Evolutionary conservation across 2,888 invertebrate species (phyloP), one percentile per base, ranked within the genome.

Genomic region (Lutraria lutraria): DNA sequence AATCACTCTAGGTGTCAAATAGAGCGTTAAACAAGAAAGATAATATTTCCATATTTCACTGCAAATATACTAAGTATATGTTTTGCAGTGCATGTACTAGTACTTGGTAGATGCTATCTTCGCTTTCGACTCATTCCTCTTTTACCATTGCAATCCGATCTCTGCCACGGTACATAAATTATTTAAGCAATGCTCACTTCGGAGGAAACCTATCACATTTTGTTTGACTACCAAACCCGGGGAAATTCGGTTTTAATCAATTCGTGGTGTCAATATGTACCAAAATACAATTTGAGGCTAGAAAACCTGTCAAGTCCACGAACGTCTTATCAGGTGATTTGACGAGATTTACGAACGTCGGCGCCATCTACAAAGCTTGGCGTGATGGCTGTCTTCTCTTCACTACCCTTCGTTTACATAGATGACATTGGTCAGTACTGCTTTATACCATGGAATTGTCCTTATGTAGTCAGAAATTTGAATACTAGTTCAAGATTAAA

Each of bases 181-280:
- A 76, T 76, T 76, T 34, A 76, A 34, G 31, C 25, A 25, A 10
- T 25, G 25, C 25, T 25, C 63, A 68, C 25, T n/a, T 68, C 63
- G 12, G 12, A 13, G 8, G 63, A 68, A 68, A 68, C 63, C 63
- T 68, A 68, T 68, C 63, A 68, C 63, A 25, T 68, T 68, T 25
- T 12, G 12, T 68, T 25, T 0, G 25, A 68, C 63, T 25, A 68
- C n/a, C n/a, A 68, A 25, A 25, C n/a, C 63, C 63, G 4, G 25
- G 12, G 63, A n/a, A n/a, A 25, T 21, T 13, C 25, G 63, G n/a
- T 68, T 68, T 8, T 25, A 25, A 13, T n/a, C 13, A 25, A 25
- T 68, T 68, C 63, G n/a, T 12, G n/a, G 63, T 68, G 63, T 25
- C 63, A 68, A 68, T 68, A n/a, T n/a, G 63, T 68, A 25, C 63